phyloP scores from a whole-genome alignment of 2,797 vertebrate species.

The Epinephelus awoara region DNA sequence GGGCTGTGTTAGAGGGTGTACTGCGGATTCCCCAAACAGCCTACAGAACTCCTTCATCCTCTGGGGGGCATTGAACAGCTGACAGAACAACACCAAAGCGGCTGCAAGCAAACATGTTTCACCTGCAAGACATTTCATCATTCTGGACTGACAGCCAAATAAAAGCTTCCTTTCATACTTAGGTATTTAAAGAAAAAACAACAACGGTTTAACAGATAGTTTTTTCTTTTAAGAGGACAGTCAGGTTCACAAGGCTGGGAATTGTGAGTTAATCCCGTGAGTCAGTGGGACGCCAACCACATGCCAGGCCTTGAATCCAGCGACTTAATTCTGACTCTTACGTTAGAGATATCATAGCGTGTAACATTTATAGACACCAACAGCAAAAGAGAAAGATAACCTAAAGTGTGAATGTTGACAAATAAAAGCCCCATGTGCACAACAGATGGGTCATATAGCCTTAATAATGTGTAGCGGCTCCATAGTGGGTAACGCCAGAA shows the following conservation, averaged over 20 bases:
- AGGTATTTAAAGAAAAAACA: slow-evolving; percentile 45
- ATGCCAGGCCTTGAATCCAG: slow-evolving; percentile 35
- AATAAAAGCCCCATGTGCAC: background rate
- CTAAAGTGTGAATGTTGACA: slow-evolving; percentile 24
- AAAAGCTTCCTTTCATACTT: slow-evolving; percentile 49
- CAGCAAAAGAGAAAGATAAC: background rate
- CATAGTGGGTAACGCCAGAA: slow-evolving; percentile 19
- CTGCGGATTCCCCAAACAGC: slow-evolving; percentile 32
- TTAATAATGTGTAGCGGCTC: slow-evolving; percentile 11
- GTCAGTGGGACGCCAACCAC: slow-evolving; percentile 35
- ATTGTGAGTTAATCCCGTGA: slow-evolving; percentile 56
- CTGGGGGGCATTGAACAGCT: slow-evolving; percentile 68
- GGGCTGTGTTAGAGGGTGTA: background rate
- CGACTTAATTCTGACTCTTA: slow-evolving; percentile 25
- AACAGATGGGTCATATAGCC: slow-evolving; percentile 17
- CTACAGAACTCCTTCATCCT: slow-evolving; percentile 47
- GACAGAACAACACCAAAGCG: slow-evolving; percentile 53
- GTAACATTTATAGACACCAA: background rate
- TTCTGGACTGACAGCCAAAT: slow-evolving; percentile 49
- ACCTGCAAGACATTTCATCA: slow-evolving; percentile 51
- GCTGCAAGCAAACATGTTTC: slow-evolving; percentile 50
- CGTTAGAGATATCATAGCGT: slow-evolving; percentile 1
- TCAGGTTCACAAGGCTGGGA: slow-evolving; percentile 41
- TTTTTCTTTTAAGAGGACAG: slow-evolving; percentile 42
- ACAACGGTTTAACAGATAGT: slow-evolving; percentile 39